Evolutionary conservation across 2,113 vertebrate genomes (phyloP).

Genomic region (Pristiophorus japonicus): DNA sequence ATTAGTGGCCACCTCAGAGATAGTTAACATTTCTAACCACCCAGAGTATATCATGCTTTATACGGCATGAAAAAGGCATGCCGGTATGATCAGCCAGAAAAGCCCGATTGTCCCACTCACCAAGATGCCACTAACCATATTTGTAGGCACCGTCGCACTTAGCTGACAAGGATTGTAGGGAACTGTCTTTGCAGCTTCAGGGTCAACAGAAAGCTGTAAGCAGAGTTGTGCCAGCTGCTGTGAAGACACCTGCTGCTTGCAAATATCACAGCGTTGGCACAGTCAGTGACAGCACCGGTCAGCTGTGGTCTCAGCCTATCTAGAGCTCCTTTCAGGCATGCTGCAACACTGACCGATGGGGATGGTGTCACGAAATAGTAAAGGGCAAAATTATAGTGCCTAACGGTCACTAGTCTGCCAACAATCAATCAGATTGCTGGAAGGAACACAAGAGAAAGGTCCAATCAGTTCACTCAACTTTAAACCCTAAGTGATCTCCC

Average conservation of each 20-base stretch:
- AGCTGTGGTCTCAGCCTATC: background rate
- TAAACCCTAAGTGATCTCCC: background rate
- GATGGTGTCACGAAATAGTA: background rate
- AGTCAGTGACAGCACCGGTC: background rate
- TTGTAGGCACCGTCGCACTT: background rate
- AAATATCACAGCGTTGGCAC: background rate
- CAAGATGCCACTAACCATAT: background rate
- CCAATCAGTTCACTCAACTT: background rate
- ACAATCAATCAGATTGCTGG: background rate
- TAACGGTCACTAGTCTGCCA: background rate
- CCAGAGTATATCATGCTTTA: background rate
- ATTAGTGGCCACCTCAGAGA: background rate
- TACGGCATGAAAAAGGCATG: background rate
- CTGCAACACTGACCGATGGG: background rate
- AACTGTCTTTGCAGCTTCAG: background rate
- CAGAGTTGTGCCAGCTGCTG: background rate
- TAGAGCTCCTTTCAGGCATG: background rate
- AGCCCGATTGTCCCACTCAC: background rate
- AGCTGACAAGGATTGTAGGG: background rate
- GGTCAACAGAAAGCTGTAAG: background rate
- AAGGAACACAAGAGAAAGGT: background rate
- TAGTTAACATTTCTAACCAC: background rate
- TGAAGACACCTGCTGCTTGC: background rate
- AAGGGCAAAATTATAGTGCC: background rate
- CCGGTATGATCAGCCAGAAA: background rate